Conservation (phyloP, 2,797 vertebrate genomes). For the Eulemur albifrons region DNA sequence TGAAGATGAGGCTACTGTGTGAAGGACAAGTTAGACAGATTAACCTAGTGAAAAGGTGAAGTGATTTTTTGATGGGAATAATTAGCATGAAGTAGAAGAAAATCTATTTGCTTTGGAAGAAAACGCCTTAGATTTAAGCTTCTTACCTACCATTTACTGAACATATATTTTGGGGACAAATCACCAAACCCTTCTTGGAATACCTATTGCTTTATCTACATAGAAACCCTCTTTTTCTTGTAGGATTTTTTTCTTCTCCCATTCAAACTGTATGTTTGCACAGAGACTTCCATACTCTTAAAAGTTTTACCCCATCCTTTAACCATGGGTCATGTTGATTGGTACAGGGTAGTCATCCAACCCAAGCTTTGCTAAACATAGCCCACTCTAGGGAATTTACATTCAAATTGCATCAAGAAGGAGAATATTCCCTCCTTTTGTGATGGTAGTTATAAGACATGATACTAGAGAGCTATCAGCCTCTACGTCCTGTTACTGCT, state of each 20-base stretch:
- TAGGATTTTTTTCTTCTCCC: background rate
- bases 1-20: background rate
- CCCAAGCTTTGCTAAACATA: background rate
- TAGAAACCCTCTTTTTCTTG: background rate
- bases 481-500: background rate
- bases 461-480: background rate
- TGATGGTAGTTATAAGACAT: background rate
- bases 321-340: background rate
- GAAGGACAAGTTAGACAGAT: background rate
- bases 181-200: background rate
- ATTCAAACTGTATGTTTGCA: background rate
- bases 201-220: background rate
- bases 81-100: background rate
- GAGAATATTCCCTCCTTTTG: background rate
- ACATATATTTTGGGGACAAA: background rate
- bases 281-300: background rate
- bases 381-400: background rate
- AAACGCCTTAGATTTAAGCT: background rate
- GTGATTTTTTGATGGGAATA: background rate
- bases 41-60: background rate
- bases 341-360: background rate
- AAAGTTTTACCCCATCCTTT: background rate
- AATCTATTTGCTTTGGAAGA: background rate
- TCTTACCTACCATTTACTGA: background rate
- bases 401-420: background rate